Conservation (phyloP, 1,140 invertebrate genomes). For the Macrostomum lignano region DNA sequence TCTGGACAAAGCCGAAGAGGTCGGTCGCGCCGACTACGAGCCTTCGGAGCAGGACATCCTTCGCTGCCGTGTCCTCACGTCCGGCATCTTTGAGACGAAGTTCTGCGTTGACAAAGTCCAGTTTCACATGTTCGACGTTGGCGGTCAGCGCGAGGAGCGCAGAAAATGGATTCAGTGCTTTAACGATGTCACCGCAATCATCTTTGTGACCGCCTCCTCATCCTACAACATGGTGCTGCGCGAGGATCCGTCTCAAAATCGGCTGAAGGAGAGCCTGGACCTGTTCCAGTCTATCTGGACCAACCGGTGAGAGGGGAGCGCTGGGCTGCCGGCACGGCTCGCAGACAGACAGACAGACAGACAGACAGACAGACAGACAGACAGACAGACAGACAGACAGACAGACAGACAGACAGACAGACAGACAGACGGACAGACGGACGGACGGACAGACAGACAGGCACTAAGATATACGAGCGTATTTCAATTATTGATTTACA, state of each 20-base stretch:
- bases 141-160: conserved; percentile 85
- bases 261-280: conserved; percentile 80
- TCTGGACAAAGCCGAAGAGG: background rate
- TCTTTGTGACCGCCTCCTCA: conserved; percentile 92
- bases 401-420: no score
- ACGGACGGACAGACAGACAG: no score
- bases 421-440: no score
- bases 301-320: conserved; percentile 81
- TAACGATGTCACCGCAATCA: conserved; percentile 98
- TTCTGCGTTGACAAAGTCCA: conserved; percentile 99
- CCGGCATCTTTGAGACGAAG: conserved; percentile 94
- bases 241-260: conserved; percentile 90
- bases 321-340: no score
- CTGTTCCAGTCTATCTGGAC: conserved; percentile 99
- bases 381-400: no score
- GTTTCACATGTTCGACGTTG: conserved; percentile 99
- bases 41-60: conserved; percentile 7
- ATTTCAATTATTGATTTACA: no score
- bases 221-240: conserved; percentile 96
- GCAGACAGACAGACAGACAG: no score
- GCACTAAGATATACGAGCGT: no score
- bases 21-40: conserved; percentile 3
- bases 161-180: conserved; percentile 99
- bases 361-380: no score
- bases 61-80: conserved; percentile 92